These are phyloP conservation scores for Cryptotermes secundus DNA, from an alignment of 1,140 invertebrate species.

Conservation along the genomic window DNA sequence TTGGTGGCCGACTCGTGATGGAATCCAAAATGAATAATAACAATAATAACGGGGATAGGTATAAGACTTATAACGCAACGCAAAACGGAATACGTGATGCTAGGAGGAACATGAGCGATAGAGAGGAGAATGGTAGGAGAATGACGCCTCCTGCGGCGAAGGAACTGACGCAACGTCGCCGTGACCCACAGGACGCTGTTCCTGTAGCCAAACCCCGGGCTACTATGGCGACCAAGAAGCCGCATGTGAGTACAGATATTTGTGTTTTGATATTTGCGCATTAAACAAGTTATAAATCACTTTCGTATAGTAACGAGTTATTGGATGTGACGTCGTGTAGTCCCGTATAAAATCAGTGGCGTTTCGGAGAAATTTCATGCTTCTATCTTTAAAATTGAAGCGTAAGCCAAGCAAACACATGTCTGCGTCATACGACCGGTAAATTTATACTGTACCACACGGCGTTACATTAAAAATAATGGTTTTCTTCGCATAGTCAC, in stretches of 20 bases:
- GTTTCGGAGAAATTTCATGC: too few relatives aligned
- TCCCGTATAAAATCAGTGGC: too few relatives aligned
- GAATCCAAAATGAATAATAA: background rate
- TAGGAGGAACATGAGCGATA: background rate
- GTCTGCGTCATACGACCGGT: too few relatives aligned
- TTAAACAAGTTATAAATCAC: too few relatives aligned
- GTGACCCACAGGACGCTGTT: background rate
- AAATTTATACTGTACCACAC: too few relatives aligned
- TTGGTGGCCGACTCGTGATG: background rate
- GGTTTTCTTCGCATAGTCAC: too few relatives aligned
- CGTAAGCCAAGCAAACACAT: too few relatives aligned
- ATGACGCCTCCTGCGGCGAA: background rate
- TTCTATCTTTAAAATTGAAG: too few relatives aligned
- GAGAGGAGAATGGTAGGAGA: background rate
- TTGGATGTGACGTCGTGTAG: too few relatives aligned
- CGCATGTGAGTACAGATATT: background rate
- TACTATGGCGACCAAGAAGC: background rate
- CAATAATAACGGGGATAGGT: slow-evolving; percentile 23
- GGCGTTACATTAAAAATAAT: too few relatives aligned
- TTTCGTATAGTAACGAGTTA: too few relatives aligned
- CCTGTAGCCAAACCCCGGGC: background rate
- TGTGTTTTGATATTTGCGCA: too few relatives aligned
- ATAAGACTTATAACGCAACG: slow-evolving; percentile 28
- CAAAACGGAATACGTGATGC: background rate
- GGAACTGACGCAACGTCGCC: background rate